Evolutionary conservation across 2,888 invertebrate species (phyloP).

Genomic region (Cerastis rubricosa): DNA sequence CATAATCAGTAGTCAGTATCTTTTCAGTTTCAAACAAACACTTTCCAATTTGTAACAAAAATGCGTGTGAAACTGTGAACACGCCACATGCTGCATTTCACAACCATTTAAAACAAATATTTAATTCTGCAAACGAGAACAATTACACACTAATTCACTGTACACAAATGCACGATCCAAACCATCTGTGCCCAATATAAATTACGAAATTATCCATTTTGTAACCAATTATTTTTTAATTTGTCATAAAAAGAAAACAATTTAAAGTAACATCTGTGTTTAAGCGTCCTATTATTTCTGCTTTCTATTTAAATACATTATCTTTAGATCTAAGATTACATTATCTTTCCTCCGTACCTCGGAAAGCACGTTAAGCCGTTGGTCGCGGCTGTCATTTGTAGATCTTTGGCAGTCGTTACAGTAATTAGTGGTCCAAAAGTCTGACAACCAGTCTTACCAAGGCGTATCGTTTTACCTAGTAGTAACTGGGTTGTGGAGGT

Average conservation of each 20-base stretch:
- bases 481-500: no score
- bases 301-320: constrained; percentile 39
- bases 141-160: constrained; percentile 44
- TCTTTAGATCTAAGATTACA: neutral
- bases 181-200: constrained; percentile 52
- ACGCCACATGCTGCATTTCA: constrained; percentile 23
- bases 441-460: no score
- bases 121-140: constrained; percentile 38
- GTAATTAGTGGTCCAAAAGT: no score
- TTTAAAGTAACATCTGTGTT: constrained; percentile 39
- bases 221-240: constrained; percentile 40
- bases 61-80: constrained; percentile 23
- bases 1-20: no score
- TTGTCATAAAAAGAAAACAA: constrained; percentile 27
- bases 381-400: no score
- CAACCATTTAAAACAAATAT: constrained; percentile 36
- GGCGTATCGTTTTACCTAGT: no score
- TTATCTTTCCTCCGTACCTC: no score
- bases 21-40: constrained; percentile 19
- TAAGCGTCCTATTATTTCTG: constrained; percentile 31
- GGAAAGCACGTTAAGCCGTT: no score
- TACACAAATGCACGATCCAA: constrained; percentile 32
- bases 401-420: no score
- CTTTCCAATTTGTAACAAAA: constrained; percentile 24
- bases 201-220: constrained; percentile 53